A percentile compares a stretch with the other conserved stretches of the same genome.
Evolutionary conservation across 2,888 invertebrate genomes (phyloP).

Genomic region (Hirtodrosophila histrioides): DNA sequence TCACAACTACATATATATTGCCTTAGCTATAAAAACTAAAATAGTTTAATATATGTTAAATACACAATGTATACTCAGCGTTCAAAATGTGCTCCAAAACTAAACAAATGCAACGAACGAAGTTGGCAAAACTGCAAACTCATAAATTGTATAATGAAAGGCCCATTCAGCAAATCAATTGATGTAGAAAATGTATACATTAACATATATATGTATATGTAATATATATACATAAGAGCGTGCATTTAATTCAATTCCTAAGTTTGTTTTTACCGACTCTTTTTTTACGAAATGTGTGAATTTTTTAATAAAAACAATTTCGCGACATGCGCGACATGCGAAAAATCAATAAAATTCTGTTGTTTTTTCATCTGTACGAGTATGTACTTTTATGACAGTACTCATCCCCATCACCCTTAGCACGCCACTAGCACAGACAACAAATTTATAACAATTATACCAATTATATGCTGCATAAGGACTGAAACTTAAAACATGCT

Average conservation of each 20-base stretch:
- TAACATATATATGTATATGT: slow-evolving; percentile 12
- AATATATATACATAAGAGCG: slow-evolving; percentile 43
- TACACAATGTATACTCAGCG: slow-evolving; percentile 46
- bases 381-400: neutral
- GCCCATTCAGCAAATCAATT: slow-evolving; percentile 4
- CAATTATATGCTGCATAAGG: slow-evolving; percentile 48
- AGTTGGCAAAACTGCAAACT: slow-evolving; percentile 24
- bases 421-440: neutral
- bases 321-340: slow-evolving; percentile 1
- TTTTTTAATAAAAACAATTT: slow-evolving; percentile 31
- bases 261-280: slow-evolving; percentile 32
- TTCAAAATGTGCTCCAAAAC: slow-evolving; percentile 9
- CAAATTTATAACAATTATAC: slow-evolving; percentile 56
- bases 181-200: slow-evolving; percentile 5
- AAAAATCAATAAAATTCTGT: slow-evolving; percentile 54
- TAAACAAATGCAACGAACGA: slow-evolving; percentile 37
- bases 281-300: slow-evolving; percentile 37
- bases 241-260: slow-evolving; percentile 66
- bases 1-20: slow-evolving; percentile 8
- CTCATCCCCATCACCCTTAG: no score
- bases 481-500: slow-evolving; percentile 12
- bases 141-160: slow-evolving; percentile 25
- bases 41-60: slow-evolving; percentile 8
- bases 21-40: slow-evolving; percentile 9
- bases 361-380: neutral